Conservation (phyloP, 2,888 invertebrate species). For the Cartodere bifasciata region DNA sequence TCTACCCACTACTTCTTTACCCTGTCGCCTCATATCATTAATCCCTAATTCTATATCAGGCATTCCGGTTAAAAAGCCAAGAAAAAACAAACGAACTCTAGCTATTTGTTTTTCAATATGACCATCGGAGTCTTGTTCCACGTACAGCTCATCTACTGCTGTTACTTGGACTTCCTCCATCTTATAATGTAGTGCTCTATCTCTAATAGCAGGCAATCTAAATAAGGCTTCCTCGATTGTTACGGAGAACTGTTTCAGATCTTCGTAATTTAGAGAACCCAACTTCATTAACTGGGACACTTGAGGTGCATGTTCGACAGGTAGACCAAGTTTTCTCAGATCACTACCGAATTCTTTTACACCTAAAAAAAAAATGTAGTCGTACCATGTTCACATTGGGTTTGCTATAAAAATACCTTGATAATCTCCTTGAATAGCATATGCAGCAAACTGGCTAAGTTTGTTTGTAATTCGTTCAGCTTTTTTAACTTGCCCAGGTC, state of each 20-base stretch:
- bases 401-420: slow-evolving; percentile 49
- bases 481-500: slow-evolving; percentile 89
- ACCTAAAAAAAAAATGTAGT: slow-evolving; percentile 27
- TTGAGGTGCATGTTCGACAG: slow-evolving; percentile 96
- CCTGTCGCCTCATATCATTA: slow-evolving; percentile 94
- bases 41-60: slow-evolving; percentile 94
- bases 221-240: slow-evolving; percentile 90
- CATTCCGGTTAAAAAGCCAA: slow-evolving; percentile 93
- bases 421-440: slow-evolving; percentile 87
- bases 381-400: no score
- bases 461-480: slow-evolving; percentile 85
- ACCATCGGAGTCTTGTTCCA: slow-evolving; percentile 78
- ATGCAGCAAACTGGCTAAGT: slow-evolving; percentile 84
- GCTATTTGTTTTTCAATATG: slow-evolving; percentile 82
- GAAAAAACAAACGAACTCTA: slow-evolving; percentile 86
- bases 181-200: slow-evolving; percentile 82
- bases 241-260: slow-evolving; percentile 82
- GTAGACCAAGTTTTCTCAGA: slow-evolving; percentile 82
- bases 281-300: slow-evolving; percentile 93
- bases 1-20: slow-evolving; percentile 96
- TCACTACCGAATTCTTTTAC: slow-evolving; percentile 90
- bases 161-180: slow-evolving; percentile 93
- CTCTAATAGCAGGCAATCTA: slow-evolving; percentile 69
- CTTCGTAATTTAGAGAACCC: slow-evolving; percentile 78
- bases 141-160: slow-evolving; percentile 83